Conservation (phyloP, 2,888 invertebrate species). For the Balanococcus diminutus region DNA sequence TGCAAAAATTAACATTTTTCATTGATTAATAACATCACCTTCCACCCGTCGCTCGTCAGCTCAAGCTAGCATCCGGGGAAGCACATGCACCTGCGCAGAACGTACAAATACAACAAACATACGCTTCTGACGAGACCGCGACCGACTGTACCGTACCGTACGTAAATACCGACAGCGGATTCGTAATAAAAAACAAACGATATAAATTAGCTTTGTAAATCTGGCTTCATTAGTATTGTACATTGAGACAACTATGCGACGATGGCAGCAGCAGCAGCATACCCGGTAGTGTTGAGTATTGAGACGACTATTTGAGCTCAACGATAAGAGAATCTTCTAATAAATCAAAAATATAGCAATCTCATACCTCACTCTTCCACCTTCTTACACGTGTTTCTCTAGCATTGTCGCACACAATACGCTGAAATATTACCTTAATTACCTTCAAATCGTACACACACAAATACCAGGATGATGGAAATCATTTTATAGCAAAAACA, state of each 20-base stretch:
- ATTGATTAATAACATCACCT: background rate
- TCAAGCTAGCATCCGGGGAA: background rate
- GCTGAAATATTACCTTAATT: too few relatives aligned
- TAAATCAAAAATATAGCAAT: background rate
- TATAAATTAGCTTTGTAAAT: constrained; percentile 6
- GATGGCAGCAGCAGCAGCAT: background rate
- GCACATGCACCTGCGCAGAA: background rate
- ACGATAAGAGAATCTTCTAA: background rate
- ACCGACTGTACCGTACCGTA: background rate
- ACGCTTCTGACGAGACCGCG: background rate
- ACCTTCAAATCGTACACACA: too few relatives aligned
- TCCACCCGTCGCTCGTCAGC: background rate
- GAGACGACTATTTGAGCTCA: background rate
- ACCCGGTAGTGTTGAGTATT: background rate
- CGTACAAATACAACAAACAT: too few relatives aligned
- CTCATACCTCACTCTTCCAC: too few relatives aligned
- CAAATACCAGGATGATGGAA: too few relatives aligned
- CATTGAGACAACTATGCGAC: background rate
- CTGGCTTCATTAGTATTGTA: background rate
- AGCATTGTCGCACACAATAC: too few relatives aligned
- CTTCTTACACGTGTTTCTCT: background rate
- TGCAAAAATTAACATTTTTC: background rate
- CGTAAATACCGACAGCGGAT: background rate
- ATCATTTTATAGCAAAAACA: too few relatives aligned
- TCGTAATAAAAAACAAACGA: constrained; percentile 2